These are phyloP conservation scores for Sinopyrophorus schimmeli DNA, from an alignment of 2,888 invertebrate genomes.

Conservation along the genomic window DNA sequence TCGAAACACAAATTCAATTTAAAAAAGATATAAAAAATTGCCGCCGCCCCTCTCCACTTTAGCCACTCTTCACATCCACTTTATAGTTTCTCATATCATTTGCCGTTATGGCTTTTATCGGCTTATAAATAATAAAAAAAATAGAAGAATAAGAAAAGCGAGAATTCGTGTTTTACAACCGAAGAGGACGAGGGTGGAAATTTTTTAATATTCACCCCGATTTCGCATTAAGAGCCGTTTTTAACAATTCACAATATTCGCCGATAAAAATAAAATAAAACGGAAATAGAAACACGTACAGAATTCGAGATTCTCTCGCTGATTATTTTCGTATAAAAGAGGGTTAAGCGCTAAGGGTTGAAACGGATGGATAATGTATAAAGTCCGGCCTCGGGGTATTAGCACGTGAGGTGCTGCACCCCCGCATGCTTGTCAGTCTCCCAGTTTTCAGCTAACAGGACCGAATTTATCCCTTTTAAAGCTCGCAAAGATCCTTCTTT, in stretches of 20 bases:
- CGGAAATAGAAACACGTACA: conserved; percentile 1
- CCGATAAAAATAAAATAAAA: neutral
- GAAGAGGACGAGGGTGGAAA: no score
- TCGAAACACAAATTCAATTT: conserved; percentile 38
- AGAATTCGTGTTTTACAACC: conserved; percentile 18
- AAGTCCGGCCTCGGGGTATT: conserved; percentile 17
- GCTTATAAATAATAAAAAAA: conserved; percentile 16
- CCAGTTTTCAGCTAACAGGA: conserved; percentile 8
- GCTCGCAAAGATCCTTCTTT: no score
- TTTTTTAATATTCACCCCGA: no score
- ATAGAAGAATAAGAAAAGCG: conserved; percentile 14
- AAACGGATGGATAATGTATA: conserved; percentile 19
- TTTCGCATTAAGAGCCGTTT: neutral
- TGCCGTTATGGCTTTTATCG: conserved; percentile 21
- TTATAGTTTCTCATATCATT: conserved; percentile 27
- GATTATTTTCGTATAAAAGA: conserved; percentile 17
- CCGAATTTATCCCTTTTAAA: conserved; percentile 9
- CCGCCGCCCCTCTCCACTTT: conserved; percentile 21
- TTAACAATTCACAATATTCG: neutral
- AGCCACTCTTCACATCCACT: conserved; percentile 20
- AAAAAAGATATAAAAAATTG: conserved; percentile 38
- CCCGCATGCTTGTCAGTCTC: conserved; percentile 21
- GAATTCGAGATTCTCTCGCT: conserved; percentile 12
- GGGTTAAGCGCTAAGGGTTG: conserved; percentile 18
- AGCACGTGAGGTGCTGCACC: conserved; percentile 23